Evolutionary conservation across 2,888 invertebrate species (phyloP).

Genomic region (Craniophora ligustri): DNA sequence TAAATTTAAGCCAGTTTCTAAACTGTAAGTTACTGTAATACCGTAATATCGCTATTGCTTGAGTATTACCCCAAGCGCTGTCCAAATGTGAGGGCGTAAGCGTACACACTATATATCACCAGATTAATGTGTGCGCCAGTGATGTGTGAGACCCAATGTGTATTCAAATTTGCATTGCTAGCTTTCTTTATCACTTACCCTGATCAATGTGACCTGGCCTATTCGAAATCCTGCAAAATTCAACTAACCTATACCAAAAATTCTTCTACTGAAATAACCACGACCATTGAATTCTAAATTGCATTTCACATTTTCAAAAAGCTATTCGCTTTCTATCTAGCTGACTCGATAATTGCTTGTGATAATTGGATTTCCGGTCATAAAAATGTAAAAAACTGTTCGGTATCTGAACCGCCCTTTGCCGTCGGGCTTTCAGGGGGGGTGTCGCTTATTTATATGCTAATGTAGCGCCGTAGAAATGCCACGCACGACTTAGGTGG

Average conservation of each 20-base stretch:
- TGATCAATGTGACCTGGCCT: neutral
- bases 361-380: slow-evolving; percentile 85
- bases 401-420: slow-evolving; percentile 70
- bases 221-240: slow-evolving; percentile 26
- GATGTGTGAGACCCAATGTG: slow-evolving; percentile 68
- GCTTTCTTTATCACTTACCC: slow-evolving; percentile 33
- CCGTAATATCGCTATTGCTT: slow-evolving; percentile 37
- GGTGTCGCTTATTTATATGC: slow-evolving; percentile 85
- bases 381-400: slow-evolving; percentile 80
- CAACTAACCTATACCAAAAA: slow-evolving; percentile 31
- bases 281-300: slow-evolving; percentile 64
- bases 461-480: slow-evolving; percentile 79
- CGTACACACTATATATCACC: slow-evolving; percentile 81
- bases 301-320: slow-evolving; percentile 67
- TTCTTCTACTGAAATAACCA: slow-evolving; percentile 55
- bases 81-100: slow-evolving; percentile 75
- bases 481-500: slow-evolving; percentile 82
- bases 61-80: slow-evolving; percentile 51
- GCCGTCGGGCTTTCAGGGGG: slow-evolving; percentile 68
- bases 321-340: slow-evolving; percentile 73
- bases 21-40: too few relatives aligned
- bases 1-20: too few relatives aligned
- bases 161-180: slow-evolving; percentile 46
- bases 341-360: slow-evolving; percentile 84
- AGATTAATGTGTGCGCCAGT: slow-evolving; percentile 80